Base-by-base conservation (phyloP, 30 jellyfish, hydroid and myxozoan genomes). In the Turritopsis dohrnii region DNA sequence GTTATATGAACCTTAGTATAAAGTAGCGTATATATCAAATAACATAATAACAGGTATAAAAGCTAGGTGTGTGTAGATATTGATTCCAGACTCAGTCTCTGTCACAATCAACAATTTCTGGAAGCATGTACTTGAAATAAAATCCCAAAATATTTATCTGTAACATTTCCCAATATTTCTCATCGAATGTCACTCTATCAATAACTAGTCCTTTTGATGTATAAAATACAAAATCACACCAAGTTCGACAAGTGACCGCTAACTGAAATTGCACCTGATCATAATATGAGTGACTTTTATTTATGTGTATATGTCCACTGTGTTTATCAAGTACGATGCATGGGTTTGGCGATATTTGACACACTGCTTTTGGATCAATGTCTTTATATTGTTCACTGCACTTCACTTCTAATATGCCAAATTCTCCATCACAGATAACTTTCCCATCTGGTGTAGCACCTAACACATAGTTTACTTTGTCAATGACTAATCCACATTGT, bases 361-460 rank as follows among this genome's bases (percentile, higher is more conserved):
- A 75, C 18, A 30, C 41, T 28, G 60, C 60, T n/a, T 75, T 75
- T 28, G 66, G 83, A 21, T 75, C 83, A 26, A 75, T 21, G 22
- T 75, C 66, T 29, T 75, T 75, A 75, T 75, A 75, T 29, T 75
- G 83, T 69, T 69, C 77, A 27, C 77, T 69, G 30, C 77, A 69
- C 22, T 69, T 69, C 30, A 69, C 77, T 69, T 69, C 77, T 69
- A 69, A 19, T 69, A 69, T 69, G 22, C 77, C 83, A 75, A 5
- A 75, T 7, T 17, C 18, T 9, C 83, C 83, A 75, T 75, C 83
- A 75, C 60, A 28, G 60, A 21, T 28, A 22, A 75, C 83, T 22
- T 75, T 75, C 17, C 83, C 83, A 75, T 18, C 83, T 22, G 83
- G 83, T 28, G 83, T 75, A 7, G 83, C 83, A 26, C 83, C 83